Evolutionary conservation across 2,797 vertebrate species (phyloP).

Genomic region (Rhinogobio ventralis): DNA sequence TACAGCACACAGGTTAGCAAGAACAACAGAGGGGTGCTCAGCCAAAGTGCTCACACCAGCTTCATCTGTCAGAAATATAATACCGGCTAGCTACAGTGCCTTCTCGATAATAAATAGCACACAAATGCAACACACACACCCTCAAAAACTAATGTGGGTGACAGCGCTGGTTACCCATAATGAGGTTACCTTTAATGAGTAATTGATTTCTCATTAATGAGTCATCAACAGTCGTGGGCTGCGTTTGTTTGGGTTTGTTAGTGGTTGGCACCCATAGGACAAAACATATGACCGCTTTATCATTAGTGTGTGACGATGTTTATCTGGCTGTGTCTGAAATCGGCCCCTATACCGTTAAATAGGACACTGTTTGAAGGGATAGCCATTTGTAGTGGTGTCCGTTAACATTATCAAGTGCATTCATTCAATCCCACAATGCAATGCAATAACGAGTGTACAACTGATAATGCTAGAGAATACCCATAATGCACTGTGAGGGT

Average conservation of each 20-base stretch:
- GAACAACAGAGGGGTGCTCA: constrained; percentile 50
- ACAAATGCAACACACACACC: constrained; percentile 39
- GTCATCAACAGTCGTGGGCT: constrained; percentile 9
- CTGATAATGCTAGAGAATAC: background rate
- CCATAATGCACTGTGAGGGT: background rate
- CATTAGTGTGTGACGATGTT: background rate
- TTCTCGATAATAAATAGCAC: constrained; percentile 22
- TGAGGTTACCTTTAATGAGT: constrained; percentile 43
- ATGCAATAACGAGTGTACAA: background rate
- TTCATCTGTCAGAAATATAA: constrained; percentile 30
- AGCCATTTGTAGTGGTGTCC: background rate
- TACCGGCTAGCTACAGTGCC: background rate
- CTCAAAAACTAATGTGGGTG: constrained; percentile 39
- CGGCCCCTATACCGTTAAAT: background rate
- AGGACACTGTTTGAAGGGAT: background rate
- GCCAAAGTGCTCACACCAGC: constrained; percentile 54
- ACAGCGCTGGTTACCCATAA: background rate
- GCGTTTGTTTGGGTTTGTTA: background rate
- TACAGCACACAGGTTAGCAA: constrained; percentile 51
- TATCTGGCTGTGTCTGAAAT: background rate
- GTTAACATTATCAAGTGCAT: background rate
- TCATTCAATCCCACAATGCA: background rate
- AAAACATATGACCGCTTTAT: background rate
- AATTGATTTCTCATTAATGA: constrained; percentile 43
- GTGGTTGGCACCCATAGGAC: background rate